Conservation (phyloP, 2,113 vertebrate species). For the Excalfactoria chinensis region DNA sequence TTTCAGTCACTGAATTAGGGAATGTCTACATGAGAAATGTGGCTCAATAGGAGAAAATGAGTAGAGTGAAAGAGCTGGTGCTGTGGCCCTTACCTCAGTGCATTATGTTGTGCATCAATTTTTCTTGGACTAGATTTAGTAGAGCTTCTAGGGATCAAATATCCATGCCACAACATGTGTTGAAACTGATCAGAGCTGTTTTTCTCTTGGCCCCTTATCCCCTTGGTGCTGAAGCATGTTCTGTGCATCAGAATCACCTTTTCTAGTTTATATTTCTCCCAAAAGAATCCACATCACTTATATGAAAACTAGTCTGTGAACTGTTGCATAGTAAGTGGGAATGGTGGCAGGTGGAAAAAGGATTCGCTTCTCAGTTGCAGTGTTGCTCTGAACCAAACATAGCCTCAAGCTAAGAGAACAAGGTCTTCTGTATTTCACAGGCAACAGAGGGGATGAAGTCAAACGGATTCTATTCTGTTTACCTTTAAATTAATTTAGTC, state of each 20-base stretch:
- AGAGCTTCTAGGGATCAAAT: not conserved
- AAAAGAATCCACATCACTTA: not conserved
- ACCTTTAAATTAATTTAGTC: conserved; percentile 10
- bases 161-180: not conserved
- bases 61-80: not conserved
- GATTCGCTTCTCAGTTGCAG: not conserved
- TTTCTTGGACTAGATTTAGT: conserved; percentile 20
- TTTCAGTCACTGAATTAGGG: not conserved
- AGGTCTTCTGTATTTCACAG: not conserved
- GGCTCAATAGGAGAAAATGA: not conserved
- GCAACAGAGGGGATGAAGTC: not conserved
- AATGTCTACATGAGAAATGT: not conserved
- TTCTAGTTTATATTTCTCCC: not conserved
- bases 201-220: not conserved
- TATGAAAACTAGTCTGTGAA: not conserved
- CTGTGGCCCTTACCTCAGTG: not conserved
- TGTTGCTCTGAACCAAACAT: not conserved
- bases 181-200: not conserved
- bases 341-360: not conserved
- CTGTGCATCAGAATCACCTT: not conserved
- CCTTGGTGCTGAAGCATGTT: not conserved
- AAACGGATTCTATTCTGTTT: not conserved
- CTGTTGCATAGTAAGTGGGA: not conserved
- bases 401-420: not conserved
- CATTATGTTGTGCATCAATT: not conserved